Evolutionary conservation across 2,888 invertebrate species (phyloP).

Genomic region (Eupithecia insigniata): DNA sequence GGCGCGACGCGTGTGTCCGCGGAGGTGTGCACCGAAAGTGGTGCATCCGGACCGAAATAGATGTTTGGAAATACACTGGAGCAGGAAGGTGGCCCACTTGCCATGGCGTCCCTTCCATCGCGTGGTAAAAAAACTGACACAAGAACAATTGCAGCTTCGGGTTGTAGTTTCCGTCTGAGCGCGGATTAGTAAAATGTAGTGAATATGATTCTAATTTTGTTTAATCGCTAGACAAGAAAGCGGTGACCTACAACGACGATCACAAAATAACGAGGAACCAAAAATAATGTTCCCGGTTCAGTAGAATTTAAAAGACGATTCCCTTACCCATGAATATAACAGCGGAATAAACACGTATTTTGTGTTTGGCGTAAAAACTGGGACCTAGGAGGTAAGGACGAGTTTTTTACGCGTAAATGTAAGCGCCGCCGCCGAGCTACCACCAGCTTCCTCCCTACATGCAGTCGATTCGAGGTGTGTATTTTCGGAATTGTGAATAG

Average conservation of each 20-base stretch:
- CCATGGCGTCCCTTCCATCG: constrained; percentile 8
- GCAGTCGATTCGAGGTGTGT: constrained; percentile 23
- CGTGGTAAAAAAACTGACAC: neutral
- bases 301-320: neutral
- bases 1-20: constrained; percentile 24
- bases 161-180: neutral
- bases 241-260: neutral
- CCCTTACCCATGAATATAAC: neutral
- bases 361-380: too few species aligned
- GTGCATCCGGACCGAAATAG: constrained; percentile 42
- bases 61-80: constrained; percentile 36
- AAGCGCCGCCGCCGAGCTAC: neutral
- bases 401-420: neutral
- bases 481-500: constrained; percentile 34
- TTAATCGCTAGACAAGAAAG: neutral
- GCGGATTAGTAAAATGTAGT: neutral
- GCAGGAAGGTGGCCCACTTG: constrained; percentile 37
- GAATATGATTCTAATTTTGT: neutral
- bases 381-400: neutral
- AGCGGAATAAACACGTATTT: neutral
- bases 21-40: constrained; percentile 44
- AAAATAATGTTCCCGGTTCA: neutral
- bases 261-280: neutral
- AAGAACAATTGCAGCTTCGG: neutral
- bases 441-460: constrained; percentile 3